phyloP scores from a whole-genome alignment of 2,888 invertebrate species.

The Mythimna ferrago region DNA sequence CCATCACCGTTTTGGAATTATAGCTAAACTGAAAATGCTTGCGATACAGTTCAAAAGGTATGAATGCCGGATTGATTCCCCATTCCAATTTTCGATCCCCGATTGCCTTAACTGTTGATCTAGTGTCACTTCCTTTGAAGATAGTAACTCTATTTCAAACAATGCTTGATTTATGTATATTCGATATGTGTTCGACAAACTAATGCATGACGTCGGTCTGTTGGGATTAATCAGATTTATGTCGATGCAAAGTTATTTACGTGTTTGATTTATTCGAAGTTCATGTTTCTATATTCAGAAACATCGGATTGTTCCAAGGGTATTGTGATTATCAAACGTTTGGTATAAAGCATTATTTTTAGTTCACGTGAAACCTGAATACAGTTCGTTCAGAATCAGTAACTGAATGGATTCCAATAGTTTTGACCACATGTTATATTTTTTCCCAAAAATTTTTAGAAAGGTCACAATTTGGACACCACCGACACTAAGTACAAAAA shows the following conservation, averaged over 20 bases:
- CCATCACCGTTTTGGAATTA: background rate
- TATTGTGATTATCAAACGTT: slow-evolving; percentile 60
- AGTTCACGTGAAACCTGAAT: too few relatives aligned
- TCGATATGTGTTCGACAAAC: slow-evolving; percentile 38
- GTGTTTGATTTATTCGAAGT: slow-evolving; percentile 69
- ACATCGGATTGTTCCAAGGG: slow-evolving; percentile 62
- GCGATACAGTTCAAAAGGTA: slow-evolving; percentile 13
- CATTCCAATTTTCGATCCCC: slow-evolving; percentile 11
- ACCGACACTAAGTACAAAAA: too few relatives aligned
- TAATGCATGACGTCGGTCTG: slow-evolving; percentile 55
- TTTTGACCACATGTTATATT: too few relatives aligned
- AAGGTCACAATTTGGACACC: too few relatives aligned
- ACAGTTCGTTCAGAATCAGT: too few relatives aligned
- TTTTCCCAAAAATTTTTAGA: too few relatives aligned
- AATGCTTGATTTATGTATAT: slow-evolving; percentile 36
- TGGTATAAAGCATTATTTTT: slow-evolving; percentile 7
- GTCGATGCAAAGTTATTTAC: slow-evolving; percentile 65
- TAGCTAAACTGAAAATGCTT: background rate
- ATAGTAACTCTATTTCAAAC: slow-evolving; percentile 29
- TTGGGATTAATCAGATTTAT: slow-evolving; percentile 65
- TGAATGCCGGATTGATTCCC: background rate
- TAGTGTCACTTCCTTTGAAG: slow-evolving; percentile 42
- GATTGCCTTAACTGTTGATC: slow-evolving; percentile 10
- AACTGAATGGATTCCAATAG: too few relatives aligned
- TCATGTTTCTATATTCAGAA: slow-evolving; percentile 67